These are phyloP conservation scores for Calycopis cecrops DNA, from an alignment of 1,140 invertebrate genomes.

Conservation along the genomic window DNA sequence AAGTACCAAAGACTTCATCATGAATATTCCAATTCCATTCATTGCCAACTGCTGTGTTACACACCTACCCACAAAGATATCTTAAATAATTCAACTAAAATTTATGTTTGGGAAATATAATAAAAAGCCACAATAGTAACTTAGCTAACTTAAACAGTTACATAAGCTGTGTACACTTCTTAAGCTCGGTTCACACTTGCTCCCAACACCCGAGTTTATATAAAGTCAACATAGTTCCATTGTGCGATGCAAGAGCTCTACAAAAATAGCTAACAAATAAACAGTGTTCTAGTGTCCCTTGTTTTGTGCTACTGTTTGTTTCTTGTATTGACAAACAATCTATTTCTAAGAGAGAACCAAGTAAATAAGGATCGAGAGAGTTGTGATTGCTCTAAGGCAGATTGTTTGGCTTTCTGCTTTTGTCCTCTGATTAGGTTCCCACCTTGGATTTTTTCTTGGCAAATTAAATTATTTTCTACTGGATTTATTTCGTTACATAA, in stretches of 20 bases:
- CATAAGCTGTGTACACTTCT: slow-evolving; percentile 1
- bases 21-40: too few species aligned
- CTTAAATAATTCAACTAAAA: too few species aligned
- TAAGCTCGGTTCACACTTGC: slow-evolving; percentile 26
- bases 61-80: too few species aligned
- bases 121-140: too few species aligned
- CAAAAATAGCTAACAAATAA: slow-evolving; percentile 40
- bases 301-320: slow-evolving; percentile 46
- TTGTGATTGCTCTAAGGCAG: slow-evolving; percentile 57
- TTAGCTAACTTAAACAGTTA: too few species aligned
- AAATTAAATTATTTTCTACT: slow-evolving; percentile 3
- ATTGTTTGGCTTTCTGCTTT: slow-evolving; percentile 49
- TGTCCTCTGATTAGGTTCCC: slow-evolving; percentile 52
- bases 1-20: too few species aligned
- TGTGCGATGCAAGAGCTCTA: slow-evolving; percentile 32
- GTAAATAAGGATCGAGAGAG: slow-evolving; percentile 47
- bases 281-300: slow-evolving; percentile 40
- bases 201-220: slow-evolving; percentile 30
- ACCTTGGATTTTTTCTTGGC: background rate
- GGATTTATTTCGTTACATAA: background rate
- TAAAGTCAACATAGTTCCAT: slow-evolving; percentile 40
- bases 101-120: too few species aligned
- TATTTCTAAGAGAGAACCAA: slow-evolving; percentile 51
- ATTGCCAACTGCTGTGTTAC: too few species aligned
- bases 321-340: slow-evolving; percentile 61